Evolutionary conservation across 2,797 vertebrate species (phyloP), one percentile per base, ranked within the genome.

Genomic region (Scolopax rusticola): DNA sequence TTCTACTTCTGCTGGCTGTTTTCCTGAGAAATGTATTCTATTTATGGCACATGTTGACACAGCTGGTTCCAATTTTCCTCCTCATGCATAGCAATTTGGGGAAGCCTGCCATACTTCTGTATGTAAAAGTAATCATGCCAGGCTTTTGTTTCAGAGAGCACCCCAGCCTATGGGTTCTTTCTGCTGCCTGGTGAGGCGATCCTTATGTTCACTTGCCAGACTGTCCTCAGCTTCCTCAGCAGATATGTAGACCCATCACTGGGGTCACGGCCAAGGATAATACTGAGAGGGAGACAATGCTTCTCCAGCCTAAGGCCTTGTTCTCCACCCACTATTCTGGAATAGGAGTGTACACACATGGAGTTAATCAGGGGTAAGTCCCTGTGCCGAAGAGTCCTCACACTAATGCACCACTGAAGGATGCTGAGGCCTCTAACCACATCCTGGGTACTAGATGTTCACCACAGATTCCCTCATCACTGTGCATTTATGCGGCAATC

Each of bases 21-120:
- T 83, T 64, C 78, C 78, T 91, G 28, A 89, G 54, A 74, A 92
- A 75, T 67, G 6, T 30, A 64, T 68, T 94, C 92, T 95, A 77
- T 95, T 79, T 91, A 74, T 38, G 56, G 47, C 69, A 87, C n/a
- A 73, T 91, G 63, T 81, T 85, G 86, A 90, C 56, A 73, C 67
- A 94, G 91, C 86, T 86, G 79, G 53, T 84, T 97, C 50, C 43
- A 86, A 68, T 95, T 89, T 95, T 95, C 78, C 48, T 87, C 86
- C 91, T 93, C 69, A 78, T 80, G 63, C 73, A 93, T 43, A 85
- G 73, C 69, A 63, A 33, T 73, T 50, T 79, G 74, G 24, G 80
- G 78, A 83, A 89, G 83, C 30, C 10, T 78, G 79, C 78, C 71
- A 89, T 70, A 60, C 12, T 86, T 38, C 69, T 71, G 32, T 54